phyloP scores from a whole-genome alignment of 2,888 invertebrate genomes.

The Drosophila bunnanda region DNA sequence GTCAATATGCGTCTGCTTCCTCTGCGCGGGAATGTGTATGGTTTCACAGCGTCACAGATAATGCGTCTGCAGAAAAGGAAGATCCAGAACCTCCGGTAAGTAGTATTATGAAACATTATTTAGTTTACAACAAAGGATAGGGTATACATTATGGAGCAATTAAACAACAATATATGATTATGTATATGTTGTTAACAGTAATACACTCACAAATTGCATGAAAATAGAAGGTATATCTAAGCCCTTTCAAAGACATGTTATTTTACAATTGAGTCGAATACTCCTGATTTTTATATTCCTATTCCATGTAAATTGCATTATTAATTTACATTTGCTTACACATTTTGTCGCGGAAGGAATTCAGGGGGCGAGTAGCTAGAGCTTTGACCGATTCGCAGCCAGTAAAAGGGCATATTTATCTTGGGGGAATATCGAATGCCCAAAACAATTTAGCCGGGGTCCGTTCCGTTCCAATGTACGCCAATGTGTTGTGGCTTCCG shows the following conservation, averaged over 20 bases:
- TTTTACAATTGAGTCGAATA: not conserved
- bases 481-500: conserved; percentile 35
- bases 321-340: conserved; percentile 24
- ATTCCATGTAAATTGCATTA: conserved; percentile 12
- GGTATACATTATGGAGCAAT: too few species aligned
- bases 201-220: not conserved
- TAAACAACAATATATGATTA: too few species aligned
- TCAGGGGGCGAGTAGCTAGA: not conserved
- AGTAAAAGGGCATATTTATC: conserved; percentile 43
- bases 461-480: conserved; percentile 22
- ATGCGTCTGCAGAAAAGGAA: too few species aligned
- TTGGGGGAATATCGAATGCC: conserved; percentile 45
- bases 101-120: not conserved
- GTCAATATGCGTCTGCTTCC: not conserved
- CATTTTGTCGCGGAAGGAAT: conserved; percentile 8
- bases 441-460: conserved; percentile 46
- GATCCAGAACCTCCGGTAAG: conserved; percentile 3
- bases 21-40: conserved; percentile 8
- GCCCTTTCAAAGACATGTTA: not conserved
- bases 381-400: conserved; percentile 33
- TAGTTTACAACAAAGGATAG: too few species aligned
- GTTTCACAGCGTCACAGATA: conserved; percentile 4
- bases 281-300: not conserved
- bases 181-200: too few species aligned
- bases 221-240: not conserved